These are phyloP conservation scores for Nibea albiflora DNA, from an alignment of 2,113 vertebrate genomes.

Conservation along the genomic window DNA sequence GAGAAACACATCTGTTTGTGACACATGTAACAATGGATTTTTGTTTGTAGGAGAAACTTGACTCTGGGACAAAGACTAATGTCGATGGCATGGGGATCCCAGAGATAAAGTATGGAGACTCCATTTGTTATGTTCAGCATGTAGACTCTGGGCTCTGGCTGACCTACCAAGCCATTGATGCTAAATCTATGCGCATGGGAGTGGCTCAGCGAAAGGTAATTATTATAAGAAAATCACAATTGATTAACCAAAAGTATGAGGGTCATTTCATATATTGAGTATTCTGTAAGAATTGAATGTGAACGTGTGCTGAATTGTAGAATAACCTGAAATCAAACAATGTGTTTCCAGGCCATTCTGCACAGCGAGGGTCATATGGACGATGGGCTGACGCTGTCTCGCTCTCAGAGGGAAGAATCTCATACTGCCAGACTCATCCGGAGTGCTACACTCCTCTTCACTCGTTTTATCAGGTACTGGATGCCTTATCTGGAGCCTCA, in stretches of 20 bases:
- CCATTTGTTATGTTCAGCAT: slow-evolving; percentile 94
- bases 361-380: slow-evolving; percentile 98
- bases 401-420: slow-evolving; percentile 93
- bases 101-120: slow-evolving; percentile 97
- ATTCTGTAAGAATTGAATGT: neutral
- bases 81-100: slow-evolving; percentile 93
- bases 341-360: slow-evolving; percentile 89
- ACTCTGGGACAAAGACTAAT: slow-evolving; percentile 84
- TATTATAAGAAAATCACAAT: neutral
- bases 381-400: slow-evolving; percentile 93
- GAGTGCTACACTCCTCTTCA: slow-evolving; percentile 91
- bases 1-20: neutral
- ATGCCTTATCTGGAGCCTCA: slow-evolving; percentile 1
- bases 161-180: slow-evolving; percentile 91
- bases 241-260: neutral
- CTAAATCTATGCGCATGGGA: slow-evolving; percentile 88
- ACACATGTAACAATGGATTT: neutral
- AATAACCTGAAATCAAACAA: neutral
- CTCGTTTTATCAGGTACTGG: slow-evolving; percentile 90
- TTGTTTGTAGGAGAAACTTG: slow-evolving; percentile 86
- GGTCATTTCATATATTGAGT: neutral
- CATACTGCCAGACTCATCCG: slow-evolving; percentile 92
- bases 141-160: slow-evolving; percentile 92
- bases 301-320: neutral
- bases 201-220: slow-evolving; percentile 89